Conservation (phyloP, 2,888 invertebrate species). For the Meteorus cinctellus region DNA sequence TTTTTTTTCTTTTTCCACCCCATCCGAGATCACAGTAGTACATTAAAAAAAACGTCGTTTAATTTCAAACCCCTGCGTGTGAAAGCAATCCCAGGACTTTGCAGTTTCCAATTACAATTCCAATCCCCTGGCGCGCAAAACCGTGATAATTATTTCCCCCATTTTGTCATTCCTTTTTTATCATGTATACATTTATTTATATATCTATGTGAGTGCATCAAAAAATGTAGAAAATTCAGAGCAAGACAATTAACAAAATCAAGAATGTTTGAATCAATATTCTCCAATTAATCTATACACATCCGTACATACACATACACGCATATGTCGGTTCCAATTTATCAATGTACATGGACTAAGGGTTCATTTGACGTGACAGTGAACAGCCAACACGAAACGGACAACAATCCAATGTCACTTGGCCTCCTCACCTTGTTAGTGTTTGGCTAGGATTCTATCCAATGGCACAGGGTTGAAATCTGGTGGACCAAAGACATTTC, state of each 20-base stretch:
- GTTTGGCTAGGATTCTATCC: slow-evolving; percentile 33
- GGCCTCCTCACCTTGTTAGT: slow-evolving; percentile 13
- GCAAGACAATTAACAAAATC: not conserved
- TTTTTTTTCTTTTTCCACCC: not conserved
- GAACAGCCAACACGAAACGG: slow-evolving; percentile 21
- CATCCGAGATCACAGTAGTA: slow-evolving; percentile 10
- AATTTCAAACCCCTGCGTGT: slow-evolving; percentile 35
- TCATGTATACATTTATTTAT: not conserved
- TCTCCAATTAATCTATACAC: not conserved
- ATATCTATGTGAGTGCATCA: not conserved
- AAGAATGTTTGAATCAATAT: not conserved
- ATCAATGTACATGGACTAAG: not conserved
- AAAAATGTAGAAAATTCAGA: not conserved
- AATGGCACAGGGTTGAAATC: slow-evolving; percentile 37
- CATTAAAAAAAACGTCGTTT: slow-evolving; percentile 34
- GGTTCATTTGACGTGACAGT: slow-evolving; percentile 35
- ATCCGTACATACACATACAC: not conserved
- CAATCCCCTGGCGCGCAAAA: slow-evolving; percentile 40
- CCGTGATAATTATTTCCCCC: slow-evolving; percentile 40
- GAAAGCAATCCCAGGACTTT: slow-evolving; percentile 39
- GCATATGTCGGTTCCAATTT: not conserved
- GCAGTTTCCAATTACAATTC: slow-evolving; percentile 44
- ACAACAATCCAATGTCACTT: slow-evolving; percentile 39
- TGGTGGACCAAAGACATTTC: slow-evolving; percentile 31
- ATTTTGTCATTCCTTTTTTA: slow-evolving; percentile 11